These are phyloP conservation scores for Polylopha cassiicola DNA, from an alignment of 2,888 invertebrate species.

Conservation along the genomic window DNA sequence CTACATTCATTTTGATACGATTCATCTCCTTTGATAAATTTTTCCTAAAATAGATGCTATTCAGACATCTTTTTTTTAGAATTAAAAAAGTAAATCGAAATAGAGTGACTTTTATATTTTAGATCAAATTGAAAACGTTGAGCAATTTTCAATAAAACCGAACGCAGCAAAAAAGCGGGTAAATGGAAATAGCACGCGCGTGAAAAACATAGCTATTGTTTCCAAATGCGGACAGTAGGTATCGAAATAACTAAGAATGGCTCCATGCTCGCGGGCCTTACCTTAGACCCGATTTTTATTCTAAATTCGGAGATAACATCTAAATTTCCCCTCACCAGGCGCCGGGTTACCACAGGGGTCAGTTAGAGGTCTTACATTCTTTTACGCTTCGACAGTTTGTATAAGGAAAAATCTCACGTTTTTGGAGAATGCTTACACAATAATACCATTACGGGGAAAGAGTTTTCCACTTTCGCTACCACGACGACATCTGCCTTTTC, in stretches of 20 bases:
- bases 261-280: background rate
- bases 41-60: too few relatives aligned
- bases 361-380: slow-evolving; percentile 1
- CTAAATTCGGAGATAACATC: background rate
- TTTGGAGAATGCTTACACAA: slow-evolving; percentile 36
- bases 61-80: too few relatives aligned
- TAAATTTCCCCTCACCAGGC: background rate
- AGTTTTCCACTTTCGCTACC: slow-evolving; percentile 30
- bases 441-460: slow-evolving; percentile 36
- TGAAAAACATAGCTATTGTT: too few relatives aligned
- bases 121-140: too few relatives aligned
- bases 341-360: background rate
- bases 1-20: too few relatives aligned
- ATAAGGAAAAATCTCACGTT: slow-evolving; percentile 4
- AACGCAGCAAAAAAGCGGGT: too few relatives aligned
- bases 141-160: too few relatives aligned
- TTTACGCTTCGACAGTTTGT: slow-evolving; percentile 8
- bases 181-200: slow-evolving; percentile 2
- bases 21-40: too few relatives aligned
- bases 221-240: background rate
- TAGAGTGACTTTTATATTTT: too few relatives aligned
- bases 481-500: slow-evolving; percentile 34
- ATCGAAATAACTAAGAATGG: background rate
- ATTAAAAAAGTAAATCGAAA: too few relatives aligned
- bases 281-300: slow-evolving; percentile 3